Percentiles rank a stretch among this genome's conserved stretches.
Evolutionary conservation across 2,113 vertebrate genomes (phyloP).

Genomic region (Tachysurus fulvidraco): DNA sequence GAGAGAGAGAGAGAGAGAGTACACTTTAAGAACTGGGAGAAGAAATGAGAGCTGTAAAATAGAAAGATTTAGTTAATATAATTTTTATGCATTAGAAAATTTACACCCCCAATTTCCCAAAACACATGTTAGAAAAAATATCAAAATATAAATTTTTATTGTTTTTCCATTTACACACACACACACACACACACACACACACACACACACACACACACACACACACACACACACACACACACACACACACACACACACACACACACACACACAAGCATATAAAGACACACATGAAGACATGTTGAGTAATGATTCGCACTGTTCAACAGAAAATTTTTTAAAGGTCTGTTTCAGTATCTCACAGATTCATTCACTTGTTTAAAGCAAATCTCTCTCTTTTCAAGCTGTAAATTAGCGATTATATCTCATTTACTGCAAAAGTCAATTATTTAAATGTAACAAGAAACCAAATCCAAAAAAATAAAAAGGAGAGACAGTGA

Average conservation of each 20-base stretch:
- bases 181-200: conserved; percentile 12
- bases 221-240: conserved; percentile 17
- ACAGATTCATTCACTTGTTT: not conserved
- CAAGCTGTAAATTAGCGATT: not conserved
- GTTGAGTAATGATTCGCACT: not conserved
- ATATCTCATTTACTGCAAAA: not conserved
- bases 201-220: conserved; percentile 14
- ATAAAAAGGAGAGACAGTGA: not conserved
- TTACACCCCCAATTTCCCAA: not conserved
- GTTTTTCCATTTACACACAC: not conserved
- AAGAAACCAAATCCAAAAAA: not conserved
- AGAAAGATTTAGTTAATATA: conserved; percentile 14
- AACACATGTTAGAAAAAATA: not conserved
- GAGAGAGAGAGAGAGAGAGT: not conserved
- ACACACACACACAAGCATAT: not conserved
- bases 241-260: no score
- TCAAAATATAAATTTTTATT: not conserved
- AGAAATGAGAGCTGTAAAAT: conserved; percentile 10
- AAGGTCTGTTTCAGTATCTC: not conserved
- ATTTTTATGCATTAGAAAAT: not conserved
- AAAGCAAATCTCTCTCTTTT: not conserved
- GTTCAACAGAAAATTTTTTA: not conserved
- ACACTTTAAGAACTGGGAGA: not conserved
- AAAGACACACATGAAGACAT: not conserved
- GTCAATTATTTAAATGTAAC: not conserved